These are phyloP conservation scores for Diarsia mendica DNA, from an alignment of 2,888 invertebrate genomes.

Conservation along the genomic window DNA sequence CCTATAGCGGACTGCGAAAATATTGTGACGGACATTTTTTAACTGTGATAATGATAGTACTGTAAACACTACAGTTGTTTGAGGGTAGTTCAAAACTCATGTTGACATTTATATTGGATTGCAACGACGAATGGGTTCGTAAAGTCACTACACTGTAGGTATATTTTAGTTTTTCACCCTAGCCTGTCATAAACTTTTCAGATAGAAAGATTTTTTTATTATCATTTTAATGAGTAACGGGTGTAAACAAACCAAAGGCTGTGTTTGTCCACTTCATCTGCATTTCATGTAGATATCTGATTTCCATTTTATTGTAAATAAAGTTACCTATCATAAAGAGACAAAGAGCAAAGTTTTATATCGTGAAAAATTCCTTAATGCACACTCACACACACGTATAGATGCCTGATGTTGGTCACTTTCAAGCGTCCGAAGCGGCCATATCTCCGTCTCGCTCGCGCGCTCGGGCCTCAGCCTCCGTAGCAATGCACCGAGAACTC, in stretches of 20 bases:
- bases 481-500: constrained; percentile 67
- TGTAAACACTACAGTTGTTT: constrained; percentile 2
- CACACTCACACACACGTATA: constrained; percentile 65
- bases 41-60: neutral
- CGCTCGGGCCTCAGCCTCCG: constrained; percentile 76
- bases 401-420: constrained; percentile 69
- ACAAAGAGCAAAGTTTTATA: constrained; percentile 61
- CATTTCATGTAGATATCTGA: neutral
- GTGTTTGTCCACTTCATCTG: constrained; percentile 9
- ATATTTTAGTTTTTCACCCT: neutral
- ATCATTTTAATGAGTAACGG: constrained; percentile 4
- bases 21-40: neutral
- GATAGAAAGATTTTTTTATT: neutral
- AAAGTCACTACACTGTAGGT: neutral
- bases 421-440: constrained; percentile 66
- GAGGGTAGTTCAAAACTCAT: constrained; percentile 32
- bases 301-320: constrained; percentile 15
- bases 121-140: neutral
- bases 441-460: constrained; percentile 75
- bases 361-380: constrained; percentile 69
- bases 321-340: constrained; percentile 32
- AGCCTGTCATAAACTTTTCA: neutral
- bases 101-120: neutral
- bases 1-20: neutral
- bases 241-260: neutral